Percentiles rank a stretch among this genome's conserved stretches.
Evolutionary conservation across 1,140 invertebrate species (phyloP).

Genomic region (Dreissena rostriformis): DNA sequence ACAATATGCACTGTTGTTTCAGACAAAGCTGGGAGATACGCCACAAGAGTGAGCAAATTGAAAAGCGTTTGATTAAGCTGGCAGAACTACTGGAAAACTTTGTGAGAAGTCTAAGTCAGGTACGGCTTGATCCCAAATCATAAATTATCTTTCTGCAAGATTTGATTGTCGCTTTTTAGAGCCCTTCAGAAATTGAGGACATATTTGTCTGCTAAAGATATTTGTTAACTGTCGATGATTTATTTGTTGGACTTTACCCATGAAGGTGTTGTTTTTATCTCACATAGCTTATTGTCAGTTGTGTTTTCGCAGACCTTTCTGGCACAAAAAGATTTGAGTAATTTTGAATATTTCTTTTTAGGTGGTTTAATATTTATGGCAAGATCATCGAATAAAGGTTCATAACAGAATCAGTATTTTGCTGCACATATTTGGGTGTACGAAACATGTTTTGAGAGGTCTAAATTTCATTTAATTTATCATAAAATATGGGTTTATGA

Average conservation of each 20-base stretch:
- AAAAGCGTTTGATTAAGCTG: constrained; percentile 9
- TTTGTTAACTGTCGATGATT: neutral
- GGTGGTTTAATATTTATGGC: no score
- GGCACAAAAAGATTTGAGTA: no score
- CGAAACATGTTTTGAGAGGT: no score
- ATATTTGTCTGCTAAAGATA: neutral
- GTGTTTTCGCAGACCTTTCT: neutral
- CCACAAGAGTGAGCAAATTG: constrained; percentile 16
- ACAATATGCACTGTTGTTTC: neutral
- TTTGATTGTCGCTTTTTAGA: no score
- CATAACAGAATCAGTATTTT: no score
- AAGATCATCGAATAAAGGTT: no score
- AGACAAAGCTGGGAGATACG: constrained; percentile 43
- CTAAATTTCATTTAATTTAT: no score
- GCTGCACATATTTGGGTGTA: no score
- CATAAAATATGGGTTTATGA: no score
- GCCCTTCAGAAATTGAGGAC: neutral
- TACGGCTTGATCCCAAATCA: neutral
- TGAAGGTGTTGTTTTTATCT: neutral
- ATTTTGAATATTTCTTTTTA: no score
- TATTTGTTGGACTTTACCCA: neutral
- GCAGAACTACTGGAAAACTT: constrained; percentile 34
- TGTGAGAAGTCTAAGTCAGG: constrained; percentile 32
- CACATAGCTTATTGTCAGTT: neutral
- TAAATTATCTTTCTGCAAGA: no score